phyloP scores from a whole-genome alignment of 2,888 invertebrate genomes.

The Drosophila eohydei region DNA sequence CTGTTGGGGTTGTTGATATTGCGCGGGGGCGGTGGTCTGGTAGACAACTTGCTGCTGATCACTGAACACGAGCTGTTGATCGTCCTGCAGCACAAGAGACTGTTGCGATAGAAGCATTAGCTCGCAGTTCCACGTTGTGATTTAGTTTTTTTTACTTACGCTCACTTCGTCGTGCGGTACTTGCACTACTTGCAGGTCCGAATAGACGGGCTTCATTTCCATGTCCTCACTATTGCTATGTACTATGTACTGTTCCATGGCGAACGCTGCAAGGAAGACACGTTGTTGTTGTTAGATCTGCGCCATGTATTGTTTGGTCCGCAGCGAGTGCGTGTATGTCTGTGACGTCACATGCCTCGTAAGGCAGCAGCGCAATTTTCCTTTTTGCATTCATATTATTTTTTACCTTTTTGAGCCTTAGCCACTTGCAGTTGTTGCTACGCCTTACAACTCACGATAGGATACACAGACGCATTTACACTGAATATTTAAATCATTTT shows the following conservation, averaged over 20 bases:
- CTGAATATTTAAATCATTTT: constrained; percentile 41
- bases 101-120: constrained; percentile 13
- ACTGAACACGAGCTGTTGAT: constrained; percentile 84
- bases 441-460: constrained; percentile 25
- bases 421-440: constrained; percentile 41
- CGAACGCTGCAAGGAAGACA: constrained; percentile 25
- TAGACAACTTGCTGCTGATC: constrained; percentile 85
- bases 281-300: constrained; percentile 5
- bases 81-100: constrained; percentile 80
- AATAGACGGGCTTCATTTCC: constrained; percentile 88
- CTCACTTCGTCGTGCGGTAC: constrained; percentile 82
- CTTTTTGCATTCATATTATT: constrained; percentile 38
- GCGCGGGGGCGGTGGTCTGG: constrained; percentile 77
- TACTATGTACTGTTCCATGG: constrained; percentile 90
- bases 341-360: constrained; percentile 59
- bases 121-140: neutral
- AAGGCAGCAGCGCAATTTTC: constrained; percentile 65
- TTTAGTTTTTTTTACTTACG: constrained; percentile 63
- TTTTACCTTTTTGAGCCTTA: constrained; percentile 58
- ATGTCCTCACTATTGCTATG: constrained; percentile 87
- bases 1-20: constrained; percentile 78
- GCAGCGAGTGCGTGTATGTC: constrained; percentile 24
- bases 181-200: constrained; percentile 85
- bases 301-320: constrained; percentile 1
- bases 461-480: constrained; percentile 23